Base-by-base conservation (phyloP, 2,888 invertebrate species). In the Dryococelus australis region DNA sequence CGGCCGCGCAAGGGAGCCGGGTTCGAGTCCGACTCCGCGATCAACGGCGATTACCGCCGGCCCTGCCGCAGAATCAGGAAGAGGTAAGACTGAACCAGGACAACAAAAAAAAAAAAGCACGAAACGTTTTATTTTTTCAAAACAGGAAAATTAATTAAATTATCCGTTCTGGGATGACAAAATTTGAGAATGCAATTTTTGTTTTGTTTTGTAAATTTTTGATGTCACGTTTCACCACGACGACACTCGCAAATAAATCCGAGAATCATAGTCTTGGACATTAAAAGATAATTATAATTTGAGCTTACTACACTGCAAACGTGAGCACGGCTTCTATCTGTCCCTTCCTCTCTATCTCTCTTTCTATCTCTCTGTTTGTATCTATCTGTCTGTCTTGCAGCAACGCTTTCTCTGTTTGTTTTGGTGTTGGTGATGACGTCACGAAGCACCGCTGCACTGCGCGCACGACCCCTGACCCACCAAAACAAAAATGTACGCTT, bases 31-130 rank as follows among this genome's bases (percentile, higher is more conserved):
- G 88, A 88, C 85, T 78, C 87, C 35, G 86, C 86, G 51, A 84
- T 89, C 86, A 89, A 89, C 84, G 89, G 89, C 24, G 89, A 89
- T 83, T 88, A 87, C 87, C 85, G 87, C 13, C 87, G 88, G 28
- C 89, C 89, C 28, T 85, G 89, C 81, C 84, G 89, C 81, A 86
- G 88, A 81, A 84, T 87, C 79, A 87, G 88, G 88, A 88, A 88
- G 88, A 88, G 88, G 88, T 88, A 88, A 88, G 86, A 35, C 12
- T 83, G 65, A 65, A 65, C 20, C 6, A 65, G n/a, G n/a, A 65
- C 24, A 65, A 5, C 65, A 20, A 65, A 9, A 65, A 20, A 65
- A 65, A 65, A 65, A 65, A 65, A 65, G 65, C 65, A 65, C 65
- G 65, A 20, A 24, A 9, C 65, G 65, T 24, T 65, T 65, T 65